A percentile compares a stretch with the other conserved stretches of the same genome.
These are phyloP conservation scores for Ptiloglossa arizonensis DNA, from an alignment of 1,140 invertebrate genomes.

Conservation along the genomic window DNA sequence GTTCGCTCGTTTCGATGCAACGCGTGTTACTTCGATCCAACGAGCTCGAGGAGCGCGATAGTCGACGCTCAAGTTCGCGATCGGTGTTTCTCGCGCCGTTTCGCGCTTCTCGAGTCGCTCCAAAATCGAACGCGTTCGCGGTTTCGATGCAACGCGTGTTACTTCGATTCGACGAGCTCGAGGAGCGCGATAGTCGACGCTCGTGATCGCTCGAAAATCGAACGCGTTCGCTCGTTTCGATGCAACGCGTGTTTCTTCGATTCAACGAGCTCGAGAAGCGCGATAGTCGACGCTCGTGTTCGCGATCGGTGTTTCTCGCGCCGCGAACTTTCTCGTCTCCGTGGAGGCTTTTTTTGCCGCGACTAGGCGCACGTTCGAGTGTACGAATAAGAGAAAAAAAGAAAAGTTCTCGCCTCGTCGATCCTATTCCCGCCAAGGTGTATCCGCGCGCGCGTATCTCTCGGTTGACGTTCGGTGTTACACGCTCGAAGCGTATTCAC, in stretches of 20 bases:
- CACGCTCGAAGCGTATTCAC: conserved; percentile 15
- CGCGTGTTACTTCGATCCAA: neutral
- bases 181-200: neutral
- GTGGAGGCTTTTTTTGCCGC: conserved; percentile 1
- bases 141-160: neutral
- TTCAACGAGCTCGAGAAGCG: conserved; percentile 3
- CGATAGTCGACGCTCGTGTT: neutral
- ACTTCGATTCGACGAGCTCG: neutral
- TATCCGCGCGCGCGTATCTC: neutral
- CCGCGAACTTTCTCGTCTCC: neutral
- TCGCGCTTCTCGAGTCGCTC: too few species aligned
- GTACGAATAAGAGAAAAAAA: neutral
- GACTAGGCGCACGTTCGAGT: neutral
- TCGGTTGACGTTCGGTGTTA: conserved; percentile 4
- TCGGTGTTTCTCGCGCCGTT: too few species aligned
- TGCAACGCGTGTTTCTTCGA: neutral
- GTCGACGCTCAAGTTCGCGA: neutral
- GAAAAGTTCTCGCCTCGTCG: conserved; percentile 8
- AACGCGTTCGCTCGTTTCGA: neutral
- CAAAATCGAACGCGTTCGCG: neutral
- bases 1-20: too few species aligned
- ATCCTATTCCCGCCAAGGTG: conserved; percentile 11
- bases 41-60: conserved; percentile 2
- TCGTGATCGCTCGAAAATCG: neutral
- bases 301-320: conserved; percentile 11